These are phyloP conservation scores for Climacteris rufus DNA, from an alignment of 2,113 vertebrate species.

Conservation along the genomic window DNA sequence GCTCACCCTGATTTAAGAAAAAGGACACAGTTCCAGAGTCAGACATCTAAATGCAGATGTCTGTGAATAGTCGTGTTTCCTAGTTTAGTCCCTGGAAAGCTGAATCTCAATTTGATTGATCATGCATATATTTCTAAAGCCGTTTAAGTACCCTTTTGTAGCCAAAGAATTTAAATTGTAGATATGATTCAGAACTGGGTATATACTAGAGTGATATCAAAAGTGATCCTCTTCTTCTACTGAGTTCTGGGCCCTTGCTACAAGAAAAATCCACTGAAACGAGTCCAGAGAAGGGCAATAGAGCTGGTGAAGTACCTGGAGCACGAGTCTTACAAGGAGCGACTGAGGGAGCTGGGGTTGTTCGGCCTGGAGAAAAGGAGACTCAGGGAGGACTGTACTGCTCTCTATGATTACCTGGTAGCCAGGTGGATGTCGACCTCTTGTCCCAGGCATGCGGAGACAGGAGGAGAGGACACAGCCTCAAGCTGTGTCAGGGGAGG, in stretches of 20 bases:
- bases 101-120: not conserved
- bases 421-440: no score
- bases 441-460: fast-evolving
- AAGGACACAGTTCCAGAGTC: not conserved
- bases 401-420: not conserved
- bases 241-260: not conserved
- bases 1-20: not conserved
- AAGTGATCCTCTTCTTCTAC: not conserved
- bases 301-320: not conserved
- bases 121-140: not conserved
- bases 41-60: not conserved
- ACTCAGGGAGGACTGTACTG: not conserved
- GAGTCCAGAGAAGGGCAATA: not conserved
- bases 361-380: not conserved
- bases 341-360: not conserved
- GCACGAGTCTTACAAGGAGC: not conserved
- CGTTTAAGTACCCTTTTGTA: not conserved
- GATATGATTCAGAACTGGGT: not conserved
- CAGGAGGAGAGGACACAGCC: not conserved
- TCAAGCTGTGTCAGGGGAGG: not conserved
- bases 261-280: not conserved
- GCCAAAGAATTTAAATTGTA: not conserved
- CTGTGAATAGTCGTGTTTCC: not conserved
- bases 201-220: not conserved
- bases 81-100: not conserved